Percentiles rank a stretch among this genome's conserved stretches.
These are phyloP conservation scores for Saguinus oedipus DNA, from an alignment of 2,797 vertebrate species.

Conservation along the genomic window DNA sequence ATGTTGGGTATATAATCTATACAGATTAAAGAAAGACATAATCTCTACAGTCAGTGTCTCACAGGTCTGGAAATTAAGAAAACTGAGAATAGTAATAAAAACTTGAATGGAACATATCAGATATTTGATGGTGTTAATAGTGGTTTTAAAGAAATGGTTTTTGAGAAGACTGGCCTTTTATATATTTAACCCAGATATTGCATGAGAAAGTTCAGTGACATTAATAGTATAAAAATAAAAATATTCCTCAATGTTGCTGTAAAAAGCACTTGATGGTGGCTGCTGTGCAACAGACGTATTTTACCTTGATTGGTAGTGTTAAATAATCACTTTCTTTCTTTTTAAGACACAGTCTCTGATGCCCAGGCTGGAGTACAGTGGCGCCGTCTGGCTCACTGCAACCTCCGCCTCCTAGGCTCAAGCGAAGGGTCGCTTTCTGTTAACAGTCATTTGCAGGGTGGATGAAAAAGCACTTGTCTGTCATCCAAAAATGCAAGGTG, in stretches of 20 bases:
- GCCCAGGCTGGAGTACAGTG: too few species aligned
- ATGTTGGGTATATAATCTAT: background rate
- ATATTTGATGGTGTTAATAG: slow-evolving; percentile 13
- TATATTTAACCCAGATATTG: background rate
- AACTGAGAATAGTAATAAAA: slow-evolving; percentile 5
- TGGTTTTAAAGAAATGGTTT: slow-evolving; percentile 47
- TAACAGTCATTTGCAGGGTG: background rate
- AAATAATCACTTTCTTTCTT: background rate
- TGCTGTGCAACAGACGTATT: slow-evolving; percentile 31
- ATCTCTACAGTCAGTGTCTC: background rate
- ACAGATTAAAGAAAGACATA: background rate
- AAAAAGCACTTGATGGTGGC: slow-evolving; percentile 22
- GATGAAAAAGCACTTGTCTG: slow-evolving; percentile 20
- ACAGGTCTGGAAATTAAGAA: slow-evolving; percentile 23
- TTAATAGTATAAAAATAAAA: slow-evolving; percentile 30
- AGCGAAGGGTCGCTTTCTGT: background rate
- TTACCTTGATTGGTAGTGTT: slow-evolving; percentile 40
- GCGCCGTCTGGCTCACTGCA: too few species aligned
- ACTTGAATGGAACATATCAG: slow-evolving; percentile 25
- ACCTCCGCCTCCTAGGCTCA: too few species aligned
- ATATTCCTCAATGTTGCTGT: slow-evolving; percentile 15
- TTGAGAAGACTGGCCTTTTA: background rate
- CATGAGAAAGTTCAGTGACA: background rate
- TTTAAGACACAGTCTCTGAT: too few species aligned
- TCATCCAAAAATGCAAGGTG: background rate